Evolutionary conservation across 2,888 invertebrate species (phyloP).

Genomic region (Drosophila leonis): DNA sequence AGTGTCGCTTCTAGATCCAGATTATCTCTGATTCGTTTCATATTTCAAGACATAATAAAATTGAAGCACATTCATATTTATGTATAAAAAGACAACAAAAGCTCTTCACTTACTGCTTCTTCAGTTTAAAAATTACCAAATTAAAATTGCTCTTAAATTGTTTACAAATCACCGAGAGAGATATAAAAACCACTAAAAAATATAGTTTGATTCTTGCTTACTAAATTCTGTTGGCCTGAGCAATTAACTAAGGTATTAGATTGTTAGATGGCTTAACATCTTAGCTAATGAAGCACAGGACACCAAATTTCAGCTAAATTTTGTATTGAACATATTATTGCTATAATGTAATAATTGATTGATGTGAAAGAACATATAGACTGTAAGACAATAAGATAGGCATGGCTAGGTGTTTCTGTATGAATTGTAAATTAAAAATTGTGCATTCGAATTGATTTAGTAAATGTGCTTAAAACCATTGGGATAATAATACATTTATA

Average conservation of each 20-base stretch:
- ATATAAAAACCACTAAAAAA: too few species aligned
- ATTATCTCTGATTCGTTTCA: neutral
- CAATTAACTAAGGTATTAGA: neutral
- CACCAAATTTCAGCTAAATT: neutral
- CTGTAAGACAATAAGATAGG: slow-evolving; percentile 14
- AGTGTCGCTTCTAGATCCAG: too few species aligned
- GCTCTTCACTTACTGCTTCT: too few species aligned
- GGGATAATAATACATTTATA: neutral
- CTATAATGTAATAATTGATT: neutral
- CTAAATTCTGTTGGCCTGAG: neutral
- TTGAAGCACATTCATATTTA: too few species aligned
- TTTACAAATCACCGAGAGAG: too few species aligned
- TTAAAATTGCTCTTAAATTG: too few species aligned
- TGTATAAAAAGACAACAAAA: too few species aligned
- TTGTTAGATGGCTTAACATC: neutral
- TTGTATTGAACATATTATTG: neutral
- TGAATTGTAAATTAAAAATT: neutral
- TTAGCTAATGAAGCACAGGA: slow-evolving; percentile 7
- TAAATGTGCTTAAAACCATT: slow-evolving; percentile 19
- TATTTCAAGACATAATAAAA: neutral
- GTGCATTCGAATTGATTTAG: slow-evolving; percentile 19
- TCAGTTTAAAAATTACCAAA: too few species aligned
- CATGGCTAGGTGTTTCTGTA: neutral
- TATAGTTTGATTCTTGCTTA: neutral
- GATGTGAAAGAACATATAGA: neutral